A percentile compares a stretch with the other conserved stretches of the same genome.
Evolutionary conservation across 2,888 invertebrate species (phyloP).

Genomic region (Nephrotoma appendiculata): DNA sequence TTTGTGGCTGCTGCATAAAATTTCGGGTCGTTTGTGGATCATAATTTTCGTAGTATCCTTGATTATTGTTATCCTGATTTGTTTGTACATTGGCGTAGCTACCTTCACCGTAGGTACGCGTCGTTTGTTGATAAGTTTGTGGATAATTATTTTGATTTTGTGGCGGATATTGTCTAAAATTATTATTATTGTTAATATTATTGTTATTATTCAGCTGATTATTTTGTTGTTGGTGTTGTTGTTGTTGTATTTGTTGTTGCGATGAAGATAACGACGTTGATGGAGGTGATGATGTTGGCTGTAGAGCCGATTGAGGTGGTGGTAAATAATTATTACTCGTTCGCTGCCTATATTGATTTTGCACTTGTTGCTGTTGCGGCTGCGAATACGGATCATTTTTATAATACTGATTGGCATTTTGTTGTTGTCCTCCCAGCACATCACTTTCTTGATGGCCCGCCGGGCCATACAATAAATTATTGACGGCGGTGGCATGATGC

Average conservation of each 20-base stretch:
- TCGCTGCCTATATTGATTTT: constrained; percentile 17
- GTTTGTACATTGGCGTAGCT: constrained; percentile 20
- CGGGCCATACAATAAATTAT: constrained; percentile 30
- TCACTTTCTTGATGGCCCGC: constrained; percentile 29
- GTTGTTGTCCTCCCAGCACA: constrained; percentile 12
- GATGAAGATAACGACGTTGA: constrained; percentile 4
- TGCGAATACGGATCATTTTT: constrained; percentile 32
- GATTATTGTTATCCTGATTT: constrained; percentile 4
- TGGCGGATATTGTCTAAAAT: constrained; percentile 3
- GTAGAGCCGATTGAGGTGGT: constrained; percentile 17
- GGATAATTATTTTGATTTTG: constrained; percentile 1
- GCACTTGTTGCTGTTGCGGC: constrained; percentile 20
- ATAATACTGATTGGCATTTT: constrained; percentile 20
- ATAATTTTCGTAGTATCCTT: constrained; percentile 23
- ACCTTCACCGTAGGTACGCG: constrained; percentile 26
- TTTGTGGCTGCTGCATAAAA: constrained; percentile 12
- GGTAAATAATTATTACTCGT: constrained; percentile 28
- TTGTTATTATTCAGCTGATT: not conserved
- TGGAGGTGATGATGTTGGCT: not conserved
- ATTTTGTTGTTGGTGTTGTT: not conserved
- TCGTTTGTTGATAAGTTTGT: constrained; percentile 12
- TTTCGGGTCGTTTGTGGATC: constrained; percentile 16
- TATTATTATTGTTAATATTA: not conserved
- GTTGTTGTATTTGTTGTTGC: not conserved
- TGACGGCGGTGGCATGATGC: constrained; percentile 28